Conservation (phyloP, 2,113 vertebrate species). For the Rhabdornis inornatus region DNA sequence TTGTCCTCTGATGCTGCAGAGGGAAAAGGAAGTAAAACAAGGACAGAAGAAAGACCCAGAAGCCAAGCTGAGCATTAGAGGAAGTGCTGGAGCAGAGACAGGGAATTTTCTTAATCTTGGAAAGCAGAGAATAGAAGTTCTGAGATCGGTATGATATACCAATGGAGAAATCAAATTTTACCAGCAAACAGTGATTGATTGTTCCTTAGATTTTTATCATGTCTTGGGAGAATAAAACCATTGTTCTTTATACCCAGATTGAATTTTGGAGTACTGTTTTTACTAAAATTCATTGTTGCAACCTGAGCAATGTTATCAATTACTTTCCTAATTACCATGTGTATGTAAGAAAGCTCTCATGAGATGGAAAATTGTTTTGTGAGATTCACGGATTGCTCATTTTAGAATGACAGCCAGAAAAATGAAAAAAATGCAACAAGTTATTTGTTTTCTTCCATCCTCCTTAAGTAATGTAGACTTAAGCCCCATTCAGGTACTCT, state of each 20-base stretch:
- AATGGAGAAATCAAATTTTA: background rate
- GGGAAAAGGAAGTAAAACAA: background rate
- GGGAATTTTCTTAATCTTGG: background rate
- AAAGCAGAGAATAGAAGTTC: background rate
- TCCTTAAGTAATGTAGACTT: background rate
- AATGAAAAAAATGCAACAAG: background rate
- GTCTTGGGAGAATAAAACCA: background rate
- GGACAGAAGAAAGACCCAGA: background rate
- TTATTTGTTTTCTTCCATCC: background rate
- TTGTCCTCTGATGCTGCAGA: background rate
- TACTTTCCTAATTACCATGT: background rate
- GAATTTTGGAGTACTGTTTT: background rate
- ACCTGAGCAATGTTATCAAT: background rate
- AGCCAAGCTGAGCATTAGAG: background rate
- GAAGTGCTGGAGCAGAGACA: background rate
- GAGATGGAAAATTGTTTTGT: background rate
- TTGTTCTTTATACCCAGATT: background rate
- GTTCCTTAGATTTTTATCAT: background rate
- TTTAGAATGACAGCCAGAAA: background rate
- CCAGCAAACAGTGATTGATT: background rate
- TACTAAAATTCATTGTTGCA: background rate
- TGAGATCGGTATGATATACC: background rate
- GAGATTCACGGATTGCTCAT: background rate
- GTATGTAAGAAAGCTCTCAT: background rate
- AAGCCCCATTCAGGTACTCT: background rate